Conservation (phyloP, 2,888 invertebrate species). For the Pachliopta kotzebuea region DNA sequence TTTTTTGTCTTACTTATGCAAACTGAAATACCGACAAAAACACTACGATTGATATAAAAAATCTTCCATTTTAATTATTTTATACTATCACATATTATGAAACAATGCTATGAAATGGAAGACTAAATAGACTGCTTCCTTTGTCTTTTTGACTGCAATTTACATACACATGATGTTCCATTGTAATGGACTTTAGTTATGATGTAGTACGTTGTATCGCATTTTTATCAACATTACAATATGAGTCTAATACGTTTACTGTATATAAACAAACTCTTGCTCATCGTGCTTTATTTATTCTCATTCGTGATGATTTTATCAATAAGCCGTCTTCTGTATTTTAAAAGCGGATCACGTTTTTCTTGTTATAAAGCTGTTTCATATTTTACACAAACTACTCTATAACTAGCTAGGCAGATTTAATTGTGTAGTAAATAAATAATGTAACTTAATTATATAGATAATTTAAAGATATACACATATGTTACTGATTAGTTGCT, state of each 20-base stretch:
- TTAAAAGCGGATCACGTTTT: conserved; percentile 25
- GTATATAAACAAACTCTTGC: conserved; percentile 19
- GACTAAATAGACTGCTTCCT: conserved; percentile 5
- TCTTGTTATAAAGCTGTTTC: conserved; percentile 14
- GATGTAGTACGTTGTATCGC: conserved; percentile 15
- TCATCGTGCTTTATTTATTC: conserved; percentile 27
- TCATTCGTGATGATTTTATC: conserved; percentile 23
- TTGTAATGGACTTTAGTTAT: conserved; percentile 5
- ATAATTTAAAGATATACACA: no score
- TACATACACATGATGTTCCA: background rate
- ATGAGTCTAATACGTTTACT: conserved; percentile 12
- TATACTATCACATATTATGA: background rate
- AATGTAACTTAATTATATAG: no score
- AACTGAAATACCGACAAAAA: no score
- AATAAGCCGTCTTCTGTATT: conserved; percentile 18
- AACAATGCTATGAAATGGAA: conserved; percentile 14
- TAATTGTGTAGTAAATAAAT: no score
- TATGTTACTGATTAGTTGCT: no score
- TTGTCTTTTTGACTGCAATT: conserved; percentile 16
- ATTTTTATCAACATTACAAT: conserved; percentile 23
- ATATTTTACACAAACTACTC: background rate
- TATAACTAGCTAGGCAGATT: no score
- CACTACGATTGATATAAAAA: no score
- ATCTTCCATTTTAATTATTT: no score
- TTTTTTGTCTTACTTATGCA: no score